Evolutionary conservation across 2,888 invertebrate species (phyloP), one percentile per base, ranked within the genome.

Genomic region (Brachypalpus laphriformis): DNA sequence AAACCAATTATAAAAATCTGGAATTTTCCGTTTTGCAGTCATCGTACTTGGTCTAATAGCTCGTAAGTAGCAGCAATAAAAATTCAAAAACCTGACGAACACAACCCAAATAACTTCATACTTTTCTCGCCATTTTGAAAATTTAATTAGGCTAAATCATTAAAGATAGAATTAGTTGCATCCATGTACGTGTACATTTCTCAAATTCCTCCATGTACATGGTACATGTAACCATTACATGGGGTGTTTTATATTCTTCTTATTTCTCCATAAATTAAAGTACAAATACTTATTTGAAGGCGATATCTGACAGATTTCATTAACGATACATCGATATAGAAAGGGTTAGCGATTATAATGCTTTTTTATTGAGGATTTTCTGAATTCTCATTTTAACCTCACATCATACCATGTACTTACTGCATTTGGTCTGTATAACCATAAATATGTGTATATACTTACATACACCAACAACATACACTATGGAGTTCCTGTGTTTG

Each of bases 61-160:
- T 3, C 16, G 20, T 47, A 47, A 47, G 3, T n/a, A 16, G 4
- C 20, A 47, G 1, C 4, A 7, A 20, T 47, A 9, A 20, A 9
- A 56, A 71, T n/a, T 14, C 1, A 45, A 42, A 16, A 34, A 71
- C 34, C 2, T 16, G 9, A 37, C 70, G 74, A 83, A 83, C 83
- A 59, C 20, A 63, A n/a, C 80, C 74, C 20, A 1, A 5, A 16
- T n/a, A 34, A 25, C 8, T 45, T 70, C 42, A 18, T 42, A 51
- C 14, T 65, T 11, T 61, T 11, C n/a, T 61, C 70, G 81, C 85
- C 85, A 85, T 85, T 81, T 85, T 81, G 81, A 71, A 81, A 81
- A 76, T 61, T 76, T 85, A 85, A 85, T 85, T 85, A 85, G 66
- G 40, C 65, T 85, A 80, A 78, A 59, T 70, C 63, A 65, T 85